Evolutionary conservation across 2,888 invertebrate genomes (phyloP).

Genomic region (Eucriotettix oculatus): DNA sequence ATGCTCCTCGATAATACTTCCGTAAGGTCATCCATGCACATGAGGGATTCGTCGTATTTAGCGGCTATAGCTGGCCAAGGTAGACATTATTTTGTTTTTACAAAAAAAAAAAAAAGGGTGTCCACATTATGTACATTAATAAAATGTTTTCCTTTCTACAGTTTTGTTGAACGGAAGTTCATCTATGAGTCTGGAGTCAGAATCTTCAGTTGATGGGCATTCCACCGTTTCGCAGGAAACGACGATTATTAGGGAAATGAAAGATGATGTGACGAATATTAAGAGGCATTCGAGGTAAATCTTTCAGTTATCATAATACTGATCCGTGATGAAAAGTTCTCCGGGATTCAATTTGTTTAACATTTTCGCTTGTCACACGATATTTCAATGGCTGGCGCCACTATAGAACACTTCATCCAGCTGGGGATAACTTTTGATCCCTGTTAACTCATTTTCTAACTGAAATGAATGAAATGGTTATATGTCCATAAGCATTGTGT

Average conservation of each 20-base stretch:
- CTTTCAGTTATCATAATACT: too few relatives aligned
- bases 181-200: slow-evolving; percentile 57
- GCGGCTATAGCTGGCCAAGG: slow-evolving; percentile 55
- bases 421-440: too few relatives aligned
- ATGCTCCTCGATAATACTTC: slow-evolving; percentile 54
- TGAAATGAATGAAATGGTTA: too few relatives aligned
- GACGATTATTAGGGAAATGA: slow-evolving; percentile 32
- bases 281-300: slow-evolving; percentile 18
- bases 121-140: slow-evolving; percentile 4
- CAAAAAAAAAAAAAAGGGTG: not conserved
- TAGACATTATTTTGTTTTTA: slow-evolving; percentile 16
- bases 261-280: slow-evolving; percentile 18
- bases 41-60: slow-evolving; percentile 57
- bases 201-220: slow-evolving; percentile 41
- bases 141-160: slow-evolving; percentile 17
- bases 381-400: too few relatives aligned
- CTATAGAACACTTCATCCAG: too few relatives aligned
- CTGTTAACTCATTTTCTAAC: too few relatives aligned
- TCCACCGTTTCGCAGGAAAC: slow-evolving; percentile 42
- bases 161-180: slow-evolving; percentile 55
- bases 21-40: slow-evolving; percentile 49
- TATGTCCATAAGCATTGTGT: too few relatives aligned
- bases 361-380: too few relatives aligned
- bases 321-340: too few relatives aligned
- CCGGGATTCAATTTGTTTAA: too few relatives aligned